Conservation (phyloP, 2,797 vertebrate species). For the Erpetoichthys calabaricus region DNA sequence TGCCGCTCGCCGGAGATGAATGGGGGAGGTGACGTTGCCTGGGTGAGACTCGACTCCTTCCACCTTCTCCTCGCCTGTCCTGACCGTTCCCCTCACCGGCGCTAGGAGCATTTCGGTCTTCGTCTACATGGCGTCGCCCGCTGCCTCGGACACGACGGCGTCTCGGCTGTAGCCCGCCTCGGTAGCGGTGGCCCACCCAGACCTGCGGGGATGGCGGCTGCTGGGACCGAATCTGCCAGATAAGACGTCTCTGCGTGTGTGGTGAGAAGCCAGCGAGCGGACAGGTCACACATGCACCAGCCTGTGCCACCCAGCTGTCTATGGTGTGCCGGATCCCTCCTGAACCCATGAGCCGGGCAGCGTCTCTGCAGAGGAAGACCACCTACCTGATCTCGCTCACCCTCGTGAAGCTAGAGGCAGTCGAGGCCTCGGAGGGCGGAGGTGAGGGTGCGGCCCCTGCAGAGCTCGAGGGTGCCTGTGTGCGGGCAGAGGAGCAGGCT, state of each 20-base stretch:
- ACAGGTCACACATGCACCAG: background rate
- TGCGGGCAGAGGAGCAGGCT: slow-evolving; percentile 17
- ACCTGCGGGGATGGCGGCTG: too few relatives aligned
- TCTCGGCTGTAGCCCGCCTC: slow-evolving; percentile 3
- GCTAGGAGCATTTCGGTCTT: slow-evolving; percentile 4
- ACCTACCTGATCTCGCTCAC: slow-evolving; percentile 96
- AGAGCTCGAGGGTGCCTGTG: slow-evolving; percentile 25
- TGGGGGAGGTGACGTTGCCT: background rate
- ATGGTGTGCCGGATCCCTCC: slow-evolving; percentile 36
- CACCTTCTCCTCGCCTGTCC: slow-evolving; percentile 1
- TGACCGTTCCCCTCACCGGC: slow-evolving; percentile 6
- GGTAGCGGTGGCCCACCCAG: slow-evolving; percentile 5
- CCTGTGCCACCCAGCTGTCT: slow-evolving; percentile 28
- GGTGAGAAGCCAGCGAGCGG: slow-evolving; percentile 2
- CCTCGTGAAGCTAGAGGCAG: slow-evolving; percentile 86
- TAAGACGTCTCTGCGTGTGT: background rate
- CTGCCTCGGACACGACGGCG: slow-evolving; percentile 1
- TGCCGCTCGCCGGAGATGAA: background rate
- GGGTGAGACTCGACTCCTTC: background rate
- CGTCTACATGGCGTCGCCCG: slow-evolving; percentile 5
- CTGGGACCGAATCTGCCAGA: too few relatives aligned
- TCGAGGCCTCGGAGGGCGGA: slow-evolving; percentile 25
- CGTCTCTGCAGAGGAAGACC: slow-evolving; percentile 77
- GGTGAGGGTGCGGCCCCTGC: slow-evolving; percentile 44
- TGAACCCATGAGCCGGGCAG: slow-evolving; percentile 77